Evolutionary conservation across 2,113 vertebrate species (phyloP).

Genomic region (Malurus cyaneus): DNA sequence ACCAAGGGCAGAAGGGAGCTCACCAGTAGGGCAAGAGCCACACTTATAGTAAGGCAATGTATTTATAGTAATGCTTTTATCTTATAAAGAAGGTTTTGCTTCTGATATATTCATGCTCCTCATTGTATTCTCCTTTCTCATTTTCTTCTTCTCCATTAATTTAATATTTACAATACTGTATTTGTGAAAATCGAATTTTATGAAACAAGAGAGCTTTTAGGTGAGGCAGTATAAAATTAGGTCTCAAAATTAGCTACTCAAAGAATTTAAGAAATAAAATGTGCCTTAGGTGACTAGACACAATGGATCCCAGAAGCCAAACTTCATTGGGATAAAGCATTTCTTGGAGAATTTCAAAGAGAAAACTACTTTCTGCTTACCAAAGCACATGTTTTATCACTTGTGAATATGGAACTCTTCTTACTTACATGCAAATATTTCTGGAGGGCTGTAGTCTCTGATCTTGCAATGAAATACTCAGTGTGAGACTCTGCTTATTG

Average conservation of each 20-base stretch:
- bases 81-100: background rate
- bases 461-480: background rate
- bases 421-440: background rate
- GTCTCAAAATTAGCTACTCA: background rate
- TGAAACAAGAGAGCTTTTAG: background rate
- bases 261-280: background rate
- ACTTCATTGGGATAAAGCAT: background rate
- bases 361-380: background rate
- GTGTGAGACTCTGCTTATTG: background rate
- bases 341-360: background rate
- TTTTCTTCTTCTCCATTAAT: background rate
- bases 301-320: background rate
- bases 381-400: background rate
- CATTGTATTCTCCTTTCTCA: background rate
- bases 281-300: background rate
- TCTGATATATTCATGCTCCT: background rate
- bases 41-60: background rate
- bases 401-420: background rate
- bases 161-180: background rate
- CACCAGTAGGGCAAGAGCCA: background rate
- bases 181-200: background rate
- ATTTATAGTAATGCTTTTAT: background rate
- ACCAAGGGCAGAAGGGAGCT: background rate
- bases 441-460: background rate
- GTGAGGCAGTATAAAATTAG: background rate